Evolutionary conservation across 2,113 vertebrate genomes (phyloP).

Genomic region (Engystomops pustulosus): DNA sequence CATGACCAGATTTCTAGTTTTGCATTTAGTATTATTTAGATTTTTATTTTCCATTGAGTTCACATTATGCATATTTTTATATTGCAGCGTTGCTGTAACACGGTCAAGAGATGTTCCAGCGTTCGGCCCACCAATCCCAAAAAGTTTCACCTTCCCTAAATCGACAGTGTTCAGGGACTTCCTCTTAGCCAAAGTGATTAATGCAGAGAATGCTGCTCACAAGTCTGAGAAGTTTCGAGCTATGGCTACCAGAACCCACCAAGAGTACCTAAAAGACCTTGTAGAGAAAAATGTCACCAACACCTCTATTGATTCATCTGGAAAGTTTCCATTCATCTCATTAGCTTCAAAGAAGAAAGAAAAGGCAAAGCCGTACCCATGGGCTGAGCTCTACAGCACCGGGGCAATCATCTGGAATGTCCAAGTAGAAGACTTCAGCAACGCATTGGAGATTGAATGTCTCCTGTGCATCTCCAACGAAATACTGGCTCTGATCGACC

Average conservation of each 20-base stretch:
- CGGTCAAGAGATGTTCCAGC: conserved; percentile 94
- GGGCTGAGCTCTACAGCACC: conserved; percentile 88
- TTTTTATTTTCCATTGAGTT: neutral
- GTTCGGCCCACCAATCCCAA: conserved; percentile 93
- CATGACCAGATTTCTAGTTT: neutral
- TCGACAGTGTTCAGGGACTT: conserved; percentile 98
- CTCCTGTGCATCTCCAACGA: conserved; percentile 91
- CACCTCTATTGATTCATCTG: conserved; percentile 90
- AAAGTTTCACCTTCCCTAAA: conserved; percentile 94
- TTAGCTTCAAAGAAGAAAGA: conserved; percentile 94
- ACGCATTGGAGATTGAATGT: conserved; percentile 88
- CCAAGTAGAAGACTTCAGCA: conserved; percentile 89
- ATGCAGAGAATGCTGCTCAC: conserved; percentile 94
- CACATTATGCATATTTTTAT: conserved; percentile 32
- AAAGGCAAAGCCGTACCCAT: conserved; percentile 86
- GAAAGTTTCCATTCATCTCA: conserved; percentile 94
- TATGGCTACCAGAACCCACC: conserved; percentile 93
- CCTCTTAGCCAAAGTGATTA: conserved; percentile 93
- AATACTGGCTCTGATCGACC: conserved; percentile 89
- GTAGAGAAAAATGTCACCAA: conserved; percentile 95
- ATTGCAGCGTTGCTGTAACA: conserved; percentile 88
- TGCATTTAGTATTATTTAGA: neutral
- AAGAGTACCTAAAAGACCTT: conserved; percentile 93
- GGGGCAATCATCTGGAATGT: conserved; percentile 90
- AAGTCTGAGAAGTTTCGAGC: conserved; percentile 96